These are phyloP conservation scores for Glossosoma conforme DNA, from an alignment of 1,140 invertebrate species.

Conservation along the genomic window DNA sequence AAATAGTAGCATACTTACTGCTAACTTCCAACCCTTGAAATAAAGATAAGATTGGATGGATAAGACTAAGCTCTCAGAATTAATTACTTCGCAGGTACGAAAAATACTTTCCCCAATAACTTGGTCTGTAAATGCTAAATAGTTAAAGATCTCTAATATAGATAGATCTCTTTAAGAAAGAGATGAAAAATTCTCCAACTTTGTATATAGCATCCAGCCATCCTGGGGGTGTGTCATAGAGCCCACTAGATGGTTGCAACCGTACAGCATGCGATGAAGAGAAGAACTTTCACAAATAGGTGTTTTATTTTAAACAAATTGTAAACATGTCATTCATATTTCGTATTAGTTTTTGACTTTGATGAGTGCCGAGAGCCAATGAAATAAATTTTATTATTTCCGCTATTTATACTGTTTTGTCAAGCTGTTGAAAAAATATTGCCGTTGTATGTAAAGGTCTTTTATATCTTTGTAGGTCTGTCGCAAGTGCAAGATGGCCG, in stretches of 20 bases:
- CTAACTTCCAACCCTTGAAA: neutral
- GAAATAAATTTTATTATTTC: constrained; percentile 5
- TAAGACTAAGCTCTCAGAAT: neutral
- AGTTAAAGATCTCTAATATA: no score
- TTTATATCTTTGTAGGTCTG: constrained; percentile 37
- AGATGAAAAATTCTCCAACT: no score
- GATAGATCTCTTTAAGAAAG: no score
- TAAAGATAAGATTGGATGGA: neutral
- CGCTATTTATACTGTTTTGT: constrained; percentile 4
- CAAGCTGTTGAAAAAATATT: no score
- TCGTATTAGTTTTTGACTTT: neutral
- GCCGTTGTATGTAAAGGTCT: neutral
- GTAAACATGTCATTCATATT: constrained; percentile 32
- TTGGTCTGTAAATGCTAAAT: neutral
- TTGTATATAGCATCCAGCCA: no score
- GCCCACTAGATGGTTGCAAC: no score
- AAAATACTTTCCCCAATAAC: neutral
- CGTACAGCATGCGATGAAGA: no score
- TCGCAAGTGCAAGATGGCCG: constrained; percentile 37
- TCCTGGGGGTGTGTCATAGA: no score
- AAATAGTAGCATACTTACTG: neutral
- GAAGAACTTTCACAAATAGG: no score
- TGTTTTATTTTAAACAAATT: constrained; percentile 36
- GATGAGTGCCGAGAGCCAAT: neutral
- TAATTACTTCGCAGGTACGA: neutral